Conservation (phyloP, 1,140 invertebrate species). For the Cherax quadricarinatus region DNA sequence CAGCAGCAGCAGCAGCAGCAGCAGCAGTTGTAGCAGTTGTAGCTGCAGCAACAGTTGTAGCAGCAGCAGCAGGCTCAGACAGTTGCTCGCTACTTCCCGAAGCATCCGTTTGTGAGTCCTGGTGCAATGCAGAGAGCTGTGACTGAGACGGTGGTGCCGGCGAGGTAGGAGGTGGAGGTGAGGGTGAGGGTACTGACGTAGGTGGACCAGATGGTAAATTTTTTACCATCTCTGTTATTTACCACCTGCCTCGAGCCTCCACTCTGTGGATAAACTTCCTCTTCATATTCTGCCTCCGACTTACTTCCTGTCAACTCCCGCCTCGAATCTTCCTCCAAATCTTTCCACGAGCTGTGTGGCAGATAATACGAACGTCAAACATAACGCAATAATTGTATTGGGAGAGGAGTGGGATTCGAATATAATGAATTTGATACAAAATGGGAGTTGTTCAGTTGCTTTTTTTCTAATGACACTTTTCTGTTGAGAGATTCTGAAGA, state of each 20-base stretch:
- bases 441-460: too few species aligned
- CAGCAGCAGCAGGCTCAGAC: too few species aligned
- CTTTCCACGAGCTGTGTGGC: too few species aligned
- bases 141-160: constrained; percentile 46
- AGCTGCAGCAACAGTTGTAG: too few species aligned
- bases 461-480: too few species aligned
- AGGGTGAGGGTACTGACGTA: constrained; percentile 46
- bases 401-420: too few species aligned
- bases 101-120: constrained; percentile 6
- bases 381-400: background rate
- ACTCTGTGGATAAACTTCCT: background rate
- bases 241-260: background rate
- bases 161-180: constrained; percentile 58
- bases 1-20: too few species aligned
- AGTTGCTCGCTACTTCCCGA: constrained; percentile 16
- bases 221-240: constrained; percentile 3
- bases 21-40: too few species aligned
- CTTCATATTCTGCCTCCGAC: too few species aligned
- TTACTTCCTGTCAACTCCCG: background rate
- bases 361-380: background rate
- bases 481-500: too few species aligned
- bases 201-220: constrained; percentile 60
- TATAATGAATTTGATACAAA: too few species aligned
- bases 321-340: background rate
- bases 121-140: constrained; percentile 36